A percentile compares a stretch with the other conserved stretches of the same genome.
These are phyloP conservation scores for Mesoclemmys tuberculata DNA, from an alignment of 2,113 vertebrate genomes.

Conservation along the genomic window DNA sequence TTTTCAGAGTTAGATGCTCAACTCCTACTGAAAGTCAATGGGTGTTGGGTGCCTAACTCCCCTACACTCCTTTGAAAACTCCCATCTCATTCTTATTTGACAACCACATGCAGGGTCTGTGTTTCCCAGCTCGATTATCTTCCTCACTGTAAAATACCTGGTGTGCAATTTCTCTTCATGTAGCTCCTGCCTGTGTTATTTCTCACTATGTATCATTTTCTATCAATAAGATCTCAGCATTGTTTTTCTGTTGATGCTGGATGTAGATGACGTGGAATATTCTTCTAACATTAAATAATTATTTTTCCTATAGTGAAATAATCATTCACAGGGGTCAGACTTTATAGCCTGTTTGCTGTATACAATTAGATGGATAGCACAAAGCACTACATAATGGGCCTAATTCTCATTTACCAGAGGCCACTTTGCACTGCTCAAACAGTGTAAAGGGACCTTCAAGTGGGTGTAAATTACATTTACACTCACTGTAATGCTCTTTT, in stretches of 20 bases:
- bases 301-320: neutral
- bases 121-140: neutral
- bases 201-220: neutral
- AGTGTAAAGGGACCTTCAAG: neutral
- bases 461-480: accelerated
- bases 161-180: neutral
- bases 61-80: neutral
- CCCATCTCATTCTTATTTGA: accelerated
- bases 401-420: neutral
- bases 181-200: neutral
- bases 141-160: neutral
- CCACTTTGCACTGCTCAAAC: accelerated
- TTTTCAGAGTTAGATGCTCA: neutral
- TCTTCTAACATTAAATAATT: neutral
- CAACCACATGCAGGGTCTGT: neutral
- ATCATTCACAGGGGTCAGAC: neutral
- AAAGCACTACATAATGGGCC: neutral
- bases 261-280: neutral
- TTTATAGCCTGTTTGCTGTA: neutral
- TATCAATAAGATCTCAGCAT: neutral
- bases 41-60: neutral
- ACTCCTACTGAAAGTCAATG: neutral
- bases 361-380: accelerated
- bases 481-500: neutral
- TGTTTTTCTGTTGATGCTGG: neutral